Evolutionary conservation across 2,113 vertebrate genomes (phyloP), one percentile per base, ranked within the genome.

Genomic region (Microcebus griseorufus): DNA sequence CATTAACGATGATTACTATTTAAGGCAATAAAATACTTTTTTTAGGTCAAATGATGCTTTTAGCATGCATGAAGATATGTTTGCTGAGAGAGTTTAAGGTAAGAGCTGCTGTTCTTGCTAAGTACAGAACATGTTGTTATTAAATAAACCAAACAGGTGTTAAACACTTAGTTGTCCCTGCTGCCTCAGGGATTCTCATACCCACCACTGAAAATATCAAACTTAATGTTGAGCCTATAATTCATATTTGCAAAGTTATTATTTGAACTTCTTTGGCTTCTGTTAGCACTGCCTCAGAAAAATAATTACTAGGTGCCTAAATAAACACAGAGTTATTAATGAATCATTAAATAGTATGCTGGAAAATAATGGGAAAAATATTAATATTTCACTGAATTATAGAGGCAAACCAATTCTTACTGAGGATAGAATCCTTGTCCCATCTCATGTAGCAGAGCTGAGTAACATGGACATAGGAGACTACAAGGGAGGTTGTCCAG

Each of bases 251-350:
- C 72, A 93, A 70, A 97, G 82, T 89, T 88, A 95, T 65, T 75
- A 69, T 92, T 97, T 95, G 84, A 70, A 73, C 42, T 97, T 90
- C 83, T 34, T 80, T 76, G 11, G 16, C 8, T 6, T 90, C 92
- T 97, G 90, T 96, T 69, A 81, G 32, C 65, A 86, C 69, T 82
- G 16, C n/a, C 94, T 97, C 58, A 53, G 93, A 95, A 96, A 93
- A 45, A 75, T 86, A 96, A 97, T 92, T 96, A 79, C 37, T 51
- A 29, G 67, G 34, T 65, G 2, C 17, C 48, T 18, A 7, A 96
- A 97, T 94, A 96, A 97, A 96, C 34, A 96, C 6, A 93, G 32
- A 92, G 34, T 85, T 97, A 86, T 55, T 94, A 94, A 94, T 78
- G 83, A 88, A 67, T 83, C 34, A 65, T 80, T 94, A 73, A 85